A percentile compares a stretch with the other conserved stretches of the same genome.
Conservation (phyloP, 2,113 vertebrate genomes). For the Oenanthe melanoleuca region DNA sequence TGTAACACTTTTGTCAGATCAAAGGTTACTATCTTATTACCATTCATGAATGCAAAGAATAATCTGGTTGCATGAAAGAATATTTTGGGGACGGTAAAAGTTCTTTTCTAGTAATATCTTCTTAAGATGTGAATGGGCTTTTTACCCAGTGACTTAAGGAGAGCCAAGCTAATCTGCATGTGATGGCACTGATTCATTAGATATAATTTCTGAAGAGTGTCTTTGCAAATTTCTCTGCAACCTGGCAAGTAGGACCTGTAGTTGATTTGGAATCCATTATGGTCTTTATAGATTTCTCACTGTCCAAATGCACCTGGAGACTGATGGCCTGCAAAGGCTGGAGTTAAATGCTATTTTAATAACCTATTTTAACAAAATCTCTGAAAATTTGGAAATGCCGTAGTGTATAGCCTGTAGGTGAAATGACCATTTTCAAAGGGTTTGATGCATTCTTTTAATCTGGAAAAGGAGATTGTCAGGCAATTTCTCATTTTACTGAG, state of each 20-base stretch:
- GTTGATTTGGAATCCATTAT: not conserved
- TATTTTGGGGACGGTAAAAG: not conserved
- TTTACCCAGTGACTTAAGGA: not conserved
- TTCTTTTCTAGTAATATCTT: not conserved
- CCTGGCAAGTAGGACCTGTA: not conserved
- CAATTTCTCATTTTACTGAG: not conserved
- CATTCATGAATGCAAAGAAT: not conserved
- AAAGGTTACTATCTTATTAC: not conserved
- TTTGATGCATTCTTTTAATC: not conserved
- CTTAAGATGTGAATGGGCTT: not conserved
- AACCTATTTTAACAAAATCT: not conserved
- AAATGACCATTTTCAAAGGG: not conserved
- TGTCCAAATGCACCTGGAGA: not conserved
- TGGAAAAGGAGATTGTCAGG: not conserved
- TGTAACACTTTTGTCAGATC: not conserved
- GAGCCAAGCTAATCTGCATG: not conserved
- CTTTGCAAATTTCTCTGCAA: not conserved
- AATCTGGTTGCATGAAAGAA: not conserved
- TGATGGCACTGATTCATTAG: not conserved
- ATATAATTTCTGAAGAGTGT: not conserved
- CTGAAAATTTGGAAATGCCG: not conserved
- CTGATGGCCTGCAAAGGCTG: not conserved
- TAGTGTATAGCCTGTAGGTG: not conserved
- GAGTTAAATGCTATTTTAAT: not conserved
- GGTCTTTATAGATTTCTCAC: not conserved